A percentile compares a stretch with the other conserved stretches of the same genome.
Evolutionary conservation across 2,888 invertebrate species (phyloP).

Genomic region (Lasioglossum pauxillum): DNA sequence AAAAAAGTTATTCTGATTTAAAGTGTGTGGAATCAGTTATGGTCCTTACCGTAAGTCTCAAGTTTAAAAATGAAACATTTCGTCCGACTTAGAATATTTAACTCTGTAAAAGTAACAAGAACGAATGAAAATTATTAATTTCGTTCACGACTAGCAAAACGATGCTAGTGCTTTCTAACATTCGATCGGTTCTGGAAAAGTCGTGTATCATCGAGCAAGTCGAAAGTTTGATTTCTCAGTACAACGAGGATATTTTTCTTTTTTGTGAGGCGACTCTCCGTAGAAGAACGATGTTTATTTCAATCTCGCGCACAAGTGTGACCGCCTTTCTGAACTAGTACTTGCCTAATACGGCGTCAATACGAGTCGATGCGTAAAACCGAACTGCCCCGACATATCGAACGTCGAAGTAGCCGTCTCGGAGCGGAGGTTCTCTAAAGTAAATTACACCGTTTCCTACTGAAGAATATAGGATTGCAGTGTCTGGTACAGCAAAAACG

Average conservation of each 20-base stretch:
- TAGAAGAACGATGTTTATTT: slow-evolving; percentile 48
- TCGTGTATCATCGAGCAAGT: not conserved
- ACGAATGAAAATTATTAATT: too few species aligned
- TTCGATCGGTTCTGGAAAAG: not conserved
- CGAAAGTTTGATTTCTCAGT: slow-evolving; percentile 1
- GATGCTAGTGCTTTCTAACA: too few species aligned
- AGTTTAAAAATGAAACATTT: too few species aligned
- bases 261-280: not conserved
- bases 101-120: too few species aligned
- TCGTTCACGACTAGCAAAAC: too few species aligned
- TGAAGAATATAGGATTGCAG: not conserved
- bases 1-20: too few species aligned
- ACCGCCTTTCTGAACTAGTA: slow-evolving; percentile 73
- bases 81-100: too few species aligned
- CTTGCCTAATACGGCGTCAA: slow-evolving; percentile 74
- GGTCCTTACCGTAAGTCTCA: too few species aligned
- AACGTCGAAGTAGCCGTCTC: slow-evolving; percentile 38
- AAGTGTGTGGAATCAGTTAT: too few species aligned
- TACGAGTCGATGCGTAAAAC: slow-evolving; percentile 66
- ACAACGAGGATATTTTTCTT: slow-evolving; percentile 6
- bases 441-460: slow-evolving; percentile 20
- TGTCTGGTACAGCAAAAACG: too few species aligned
- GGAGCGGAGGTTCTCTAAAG: slow-evolving; percentile 32
- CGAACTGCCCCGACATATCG: slow-evolving; percentile 56
- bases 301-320: slow-evolving; percentile 54